Conservation (phyloP, 2,888 invertebrate species). For the Drosophila parthenogenetica region DNA sequence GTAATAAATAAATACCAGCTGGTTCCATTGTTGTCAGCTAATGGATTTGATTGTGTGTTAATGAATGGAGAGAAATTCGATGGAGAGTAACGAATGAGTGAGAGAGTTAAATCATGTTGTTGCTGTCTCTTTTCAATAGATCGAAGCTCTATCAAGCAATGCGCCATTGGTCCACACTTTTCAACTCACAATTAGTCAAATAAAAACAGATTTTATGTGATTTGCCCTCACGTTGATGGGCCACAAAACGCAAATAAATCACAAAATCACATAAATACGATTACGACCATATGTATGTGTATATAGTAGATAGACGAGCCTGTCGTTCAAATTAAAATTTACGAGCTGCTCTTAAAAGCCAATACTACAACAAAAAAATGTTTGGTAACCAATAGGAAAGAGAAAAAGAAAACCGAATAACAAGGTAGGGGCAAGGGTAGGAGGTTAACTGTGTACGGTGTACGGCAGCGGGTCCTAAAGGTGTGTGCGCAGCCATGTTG, state of each 20-base stretch:
- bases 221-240: slow-evolving; percentile 60
- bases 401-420: slow-evolving; percentile 23
- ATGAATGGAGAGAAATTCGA: slow-evolving; percentile 65
- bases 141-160: slow-evolving; percentile 19
- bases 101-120: neutral
- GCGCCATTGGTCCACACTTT: slow-evolving; percentile 61
- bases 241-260: slow-evolving; percentile 82
- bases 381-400: slow-evolving; percentile 65
- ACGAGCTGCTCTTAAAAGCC: slow-evolving; percentile 78
- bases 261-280: slow-evolving; percentile 75
- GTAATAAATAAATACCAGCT: slow-evolving; percentile 34
- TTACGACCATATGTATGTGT: slow-evolving; percentile 21
- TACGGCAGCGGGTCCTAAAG: slow-evolving; percentile 26
- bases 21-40: slow-evolving; percentile 58
- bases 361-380: slow-evolving; percentile 52
- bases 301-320: slow-evolving; percentile 45
- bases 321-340: slow-evolving; percentile 81
- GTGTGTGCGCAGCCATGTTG: slow-evolving; percentile 68
- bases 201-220: slow-evolving; percentile 64
- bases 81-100: slow-evolving; percentile 13
- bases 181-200: slow-evolving; percentile 63
- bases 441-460: neutral
- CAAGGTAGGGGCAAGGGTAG: slow-evolving; percentile 36
- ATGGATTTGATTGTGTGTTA: slow-evolving; percentile 78
- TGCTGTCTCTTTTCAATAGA: slow-evolving; percentile 26